Percentiles rank a stretch among this genome's conserved stretches.
Conservation (phyloP, 2,113 vertebrate genomes). For the Etia nguti region DNA sequence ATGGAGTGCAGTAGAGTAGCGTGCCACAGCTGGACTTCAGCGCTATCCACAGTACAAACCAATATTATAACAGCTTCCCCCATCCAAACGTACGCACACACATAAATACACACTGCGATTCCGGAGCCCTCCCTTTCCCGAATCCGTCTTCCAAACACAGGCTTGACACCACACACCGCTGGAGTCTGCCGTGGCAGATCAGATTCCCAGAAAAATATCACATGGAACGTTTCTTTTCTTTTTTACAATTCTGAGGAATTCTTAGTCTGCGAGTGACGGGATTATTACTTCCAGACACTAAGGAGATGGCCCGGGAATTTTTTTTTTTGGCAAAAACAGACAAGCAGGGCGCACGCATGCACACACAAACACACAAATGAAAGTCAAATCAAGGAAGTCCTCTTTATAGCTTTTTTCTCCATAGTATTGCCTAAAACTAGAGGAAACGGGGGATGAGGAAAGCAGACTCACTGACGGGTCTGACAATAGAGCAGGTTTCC, state of each 20-base stretch:
- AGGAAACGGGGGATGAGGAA: background rate
- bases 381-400: constrained; percentile 37
- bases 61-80: constrained; percentile 63
- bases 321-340: constrained; percentile 19
- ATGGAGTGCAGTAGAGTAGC: constrained; percentile 38
- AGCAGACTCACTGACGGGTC: background rate
- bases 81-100: constrained; percentile 9
- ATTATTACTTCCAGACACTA: constrained; percentile 57
- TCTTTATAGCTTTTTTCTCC: background rate
- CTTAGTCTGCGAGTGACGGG: background rate
- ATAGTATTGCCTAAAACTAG: background rate
- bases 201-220: constrained; percentile 57
- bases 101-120: background rate
- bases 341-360: background rate
- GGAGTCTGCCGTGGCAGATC: constrained; percentile 15
- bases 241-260: constrained; percentile 34
- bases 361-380: constrained; percentile 36
- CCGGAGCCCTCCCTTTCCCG: constrained; percentile 24
- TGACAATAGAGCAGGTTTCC: background rate
- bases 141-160: constrained; percentile 38
- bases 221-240: constrained; percentile 27
- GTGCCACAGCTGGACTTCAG: constrained; percentile 34
- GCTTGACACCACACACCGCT: constrained; percentile 28
- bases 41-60: constrained; percentile 35
- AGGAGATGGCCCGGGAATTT: background rate